These are phyloP conservation scores for Petrocephalus schoutedeni DNA, from an alignment of 2,797 vertebrate genomes.

Conservation along the genomic window DNA sequence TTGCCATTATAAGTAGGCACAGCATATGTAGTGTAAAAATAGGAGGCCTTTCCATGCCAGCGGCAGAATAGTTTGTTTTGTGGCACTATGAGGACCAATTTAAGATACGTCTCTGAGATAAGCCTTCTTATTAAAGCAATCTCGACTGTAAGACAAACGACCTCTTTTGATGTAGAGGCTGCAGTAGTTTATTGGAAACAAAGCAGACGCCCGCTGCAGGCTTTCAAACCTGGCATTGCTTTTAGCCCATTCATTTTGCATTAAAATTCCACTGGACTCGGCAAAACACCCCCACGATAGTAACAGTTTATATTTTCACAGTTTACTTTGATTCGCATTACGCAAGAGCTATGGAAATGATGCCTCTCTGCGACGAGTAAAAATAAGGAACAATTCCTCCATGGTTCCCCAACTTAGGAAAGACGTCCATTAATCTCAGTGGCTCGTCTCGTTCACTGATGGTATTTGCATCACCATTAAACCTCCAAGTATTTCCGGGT, in stretches of 20 bases:
- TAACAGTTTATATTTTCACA: not conserved
- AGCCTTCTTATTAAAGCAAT: not conserved
- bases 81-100: not conserved
- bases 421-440: not conserved
- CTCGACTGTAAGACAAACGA: not conserved
- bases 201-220: not conserved
- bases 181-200: not conserved
- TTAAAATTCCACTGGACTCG: not conserved
- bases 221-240: not conserved
- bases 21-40: not conserved
- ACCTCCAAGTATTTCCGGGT: not conserved
- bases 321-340: not conserved
- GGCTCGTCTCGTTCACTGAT: not conserved
- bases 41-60: not conserved
- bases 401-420: not conserved
- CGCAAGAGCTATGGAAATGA: not conserved
- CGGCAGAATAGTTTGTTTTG: not conserved
- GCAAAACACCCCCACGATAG: not conserved
- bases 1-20: not conserved
- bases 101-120: not conserved
- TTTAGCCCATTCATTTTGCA: not conserved
- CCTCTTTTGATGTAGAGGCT: not conserved
- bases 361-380: not conserved
- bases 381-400: not conserved
- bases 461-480: not conserved